A percentile compares a stretch with the other conserved stretches of the same genome.
Evolutionary conservation across 2,888 invertebrate genomes (phyloP).

Genomic region (Gnatocerus cornutus): DNA sequence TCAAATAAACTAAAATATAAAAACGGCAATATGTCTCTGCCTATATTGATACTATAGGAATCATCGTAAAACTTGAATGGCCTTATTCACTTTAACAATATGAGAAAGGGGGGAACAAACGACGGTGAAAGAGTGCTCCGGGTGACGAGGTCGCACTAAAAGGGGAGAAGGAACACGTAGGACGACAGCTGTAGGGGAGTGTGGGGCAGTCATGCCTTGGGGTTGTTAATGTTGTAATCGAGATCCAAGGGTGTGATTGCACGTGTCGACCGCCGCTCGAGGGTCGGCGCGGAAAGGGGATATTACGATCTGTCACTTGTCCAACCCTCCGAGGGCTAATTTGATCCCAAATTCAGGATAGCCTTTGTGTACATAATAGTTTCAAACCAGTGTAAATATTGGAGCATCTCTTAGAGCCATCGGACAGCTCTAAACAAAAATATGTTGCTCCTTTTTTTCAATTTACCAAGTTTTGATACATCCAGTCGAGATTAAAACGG

Average conservation of each 20-base stretch:
- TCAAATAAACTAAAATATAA: conserved; percentile 53
- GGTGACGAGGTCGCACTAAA: conserved; percentile 47
- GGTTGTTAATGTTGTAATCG: conserved; percentile 67
- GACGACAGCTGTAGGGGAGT: conserved; percentile 49
- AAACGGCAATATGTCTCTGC: conserved; percentile 57
- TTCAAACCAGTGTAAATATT: conserved; percentile 52
- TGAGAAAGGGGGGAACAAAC: conserved; percentile 51
- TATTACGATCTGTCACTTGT: conserved; percentile 65
- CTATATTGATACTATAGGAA: conserved; percentile 57
- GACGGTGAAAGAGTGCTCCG: conserved; percentile 48
- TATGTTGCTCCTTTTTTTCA: no score
- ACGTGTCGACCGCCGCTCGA: conserved; percentile 61
- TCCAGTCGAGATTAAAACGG: no score
- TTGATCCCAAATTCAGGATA: conserved; percentile 61
- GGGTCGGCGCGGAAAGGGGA: conserved; percentile 59
- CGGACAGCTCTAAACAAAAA: background rate
- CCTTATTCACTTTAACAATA: conserved; percentile 58
- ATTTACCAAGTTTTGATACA: no score
- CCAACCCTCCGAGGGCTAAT: conserved; percentile 62
- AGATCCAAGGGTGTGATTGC: conserved; percentile 66
- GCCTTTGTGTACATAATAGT: conserved; percentile 55
- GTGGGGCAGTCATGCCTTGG: conserved; percentile 53
- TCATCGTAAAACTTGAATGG: conserved; percentile 58
- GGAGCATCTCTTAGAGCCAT: conserved; percentile 37
- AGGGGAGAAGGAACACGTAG: conserved; percentile 43